These are phyloP conservation scores for Drosophila kepulauana DNA, from an alignment of 1,140 invertebrate genomes.

Conservation along the genomic window DNA sequence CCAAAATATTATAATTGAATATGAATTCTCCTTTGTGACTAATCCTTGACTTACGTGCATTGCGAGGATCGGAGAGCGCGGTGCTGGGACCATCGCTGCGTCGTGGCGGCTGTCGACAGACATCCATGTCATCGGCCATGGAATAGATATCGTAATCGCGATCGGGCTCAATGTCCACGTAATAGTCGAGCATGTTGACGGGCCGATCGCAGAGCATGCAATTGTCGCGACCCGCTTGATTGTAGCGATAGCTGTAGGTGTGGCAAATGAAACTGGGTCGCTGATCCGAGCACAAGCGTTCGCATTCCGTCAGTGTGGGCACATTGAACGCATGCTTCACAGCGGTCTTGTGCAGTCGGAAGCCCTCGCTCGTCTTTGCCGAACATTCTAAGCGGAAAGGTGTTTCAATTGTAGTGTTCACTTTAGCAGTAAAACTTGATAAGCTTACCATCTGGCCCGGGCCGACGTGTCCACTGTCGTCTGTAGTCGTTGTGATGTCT, in stretches of 20 bases:
- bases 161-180: slow-evolving; percentile 90
- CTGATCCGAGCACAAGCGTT: slow-evolving; percentile 90
- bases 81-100: slow-evolving; percentile 65
- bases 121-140: slow-evolving; percentile 87
- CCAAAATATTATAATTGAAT: slow-evolving; percentile 14
- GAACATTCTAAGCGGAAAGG: slow-evolving; percentile 88
- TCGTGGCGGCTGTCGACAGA: slow-evolving; percentile 83
- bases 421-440: background rate
- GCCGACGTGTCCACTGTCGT: slow-evolving; percentile 74
- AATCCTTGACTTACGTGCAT: slow-evolving; percentile 69
- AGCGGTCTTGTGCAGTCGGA: slow-evolving; percentile 88
- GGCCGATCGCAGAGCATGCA: slow-evolving; percentile 90
- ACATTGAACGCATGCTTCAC: slow-evolving; percentile 88
- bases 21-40: no score
- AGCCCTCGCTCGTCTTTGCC: slow-evolving; percentile 89
- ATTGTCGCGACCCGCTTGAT: slow-evolving; percentile 87
- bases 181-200: slow-evolving; percentile 89
- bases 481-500: slow-evolving; percentile 72
- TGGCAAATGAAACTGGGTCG: slow-evolving; percentile 88
- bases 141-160: slow-evolving; percentile 92
- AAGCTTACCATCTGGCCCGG: slow-evolving; percentile 77
- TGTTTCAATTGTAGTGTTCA: background rate
- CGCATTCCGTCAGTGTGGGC: slow-evolving; percentile 90
- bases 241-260: slow-evolving; percentile 90
- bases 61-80: slow-evolving; percentile 74